phyloP scores from a whole-genome alignment of 2,797 vertebrate species.

The Carcharodon carcharias region DNA sequence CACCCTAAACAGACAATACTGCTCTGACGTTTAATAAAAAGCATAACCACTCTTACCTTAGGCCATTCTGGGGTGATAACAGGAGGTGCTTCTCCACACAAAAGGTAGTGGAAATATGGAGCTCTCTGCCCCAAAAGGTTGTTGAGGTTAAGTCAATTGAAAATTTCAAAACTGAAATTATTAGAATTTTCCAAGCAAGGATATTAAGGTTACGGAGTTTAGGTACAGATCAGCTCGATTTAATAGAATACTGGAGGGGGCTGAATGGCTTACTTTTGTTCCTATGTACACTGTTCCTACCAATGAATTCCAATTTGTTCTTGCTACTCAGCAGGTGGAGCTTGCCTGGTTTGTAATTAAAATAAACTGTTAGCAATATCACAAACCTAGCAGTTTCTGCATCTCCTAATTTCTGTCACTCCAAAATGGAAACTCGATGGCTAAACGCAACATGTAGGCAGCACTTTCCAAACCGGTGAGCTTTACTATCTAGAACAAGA shows the following conservation, averaged over 20 bases:
- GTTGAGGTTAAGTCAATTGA: not conserved
- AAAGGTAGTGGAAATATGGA: not conserved
- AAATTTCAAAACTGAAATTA: not conserved
- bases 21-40: not conserved
- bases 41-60: not conserved
- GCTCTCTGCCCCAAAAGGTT: not conserved
- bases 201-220: not conserved
- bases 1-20: not conserved
- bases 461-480: no score
- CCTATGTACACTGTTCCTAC: not conserved
- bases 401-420: no score
- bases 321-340: not conserved
- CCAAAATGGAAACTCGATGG: no score
- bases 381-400: not conserved
- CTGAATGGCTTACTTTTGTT: not conserved
- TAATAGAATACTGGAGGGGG: not conserved
- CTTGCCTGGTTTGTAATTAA: not conserved
- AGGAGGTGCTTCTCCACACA: not conserved
- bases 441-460: no score
- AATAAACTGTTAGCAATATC: not conserved
- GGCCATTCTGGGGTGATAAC: not conserved
- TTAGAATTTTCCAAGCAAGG: no score
- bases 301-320: not conserved
- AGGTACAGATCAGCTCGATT: not conserved
- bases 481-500: no score